Percentiles rank a stretch among this genome's conserved stretches.
Evolutionary conservation across 30 jellyfish, hydroid and myxozoan genomes (phyloP).

Genomic region (Catostylus mosaicus): DNA sequence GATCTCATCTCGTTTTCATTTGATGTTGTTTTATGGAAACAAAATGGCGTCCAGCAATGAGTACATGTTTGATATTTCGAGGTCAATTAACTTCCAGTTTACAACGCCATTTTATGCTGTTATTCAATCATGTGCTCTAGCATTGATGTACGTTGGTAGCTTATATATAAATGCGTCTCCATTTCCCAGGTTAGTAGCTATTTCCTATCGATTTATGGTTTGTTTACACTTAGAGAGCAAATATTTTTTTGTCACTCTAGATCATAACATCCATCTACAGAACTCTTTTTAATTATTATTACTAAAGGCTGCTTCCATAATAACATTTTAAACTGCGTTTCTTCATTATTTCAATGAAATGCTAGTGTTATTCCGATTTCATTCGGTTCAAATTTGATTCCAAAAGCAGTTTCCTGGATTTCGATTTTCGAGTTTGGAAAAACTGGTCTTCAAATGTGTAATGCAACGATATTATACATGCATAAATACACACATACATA

Average conservation of each 20-base stretch:
- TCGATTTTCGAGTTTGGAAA: too few species aligned
- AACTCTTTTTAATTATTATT: too few species aligned
- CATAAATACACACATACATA: too few species aligned
- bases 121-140: slow-evolving; percentile 37
- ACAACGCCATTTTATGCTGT: slow-evolving; percentile 34
- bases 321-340: too few species aligned
- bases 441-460: too few species aligned
- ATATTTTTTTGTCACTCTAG: neutral
- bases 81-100: slow-evolving; percentile 13
- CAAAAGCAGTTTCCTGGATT: too few species aligned
- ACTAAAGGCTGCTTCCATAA: too few species aligned
- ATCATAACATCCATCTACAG: too few species aligned
- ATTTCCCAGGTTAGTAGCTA: slow-evolving; percentile 43
- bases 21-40: neutral
- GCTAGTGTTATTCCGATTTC: too few species aligned
- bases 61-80: neutral
- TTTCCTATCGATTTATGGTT: neutral
- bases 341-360: too few species aligned
- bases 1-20: neutral
- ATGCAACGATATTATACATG: too few species aligned
- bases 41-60: neutral
- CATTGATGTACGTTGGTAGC: slow-evolving; percentile 82
- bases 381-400: too few species aligned
- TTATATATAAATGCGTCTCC: slow-evolving; percentile 67
- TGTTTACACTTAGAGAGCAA: neutral